These are phyloP conservation scores for Ivindomyrus marchei DNA, from an alignment of 2,113 vertebrate species.

Conservation along the genomic window DNA sequence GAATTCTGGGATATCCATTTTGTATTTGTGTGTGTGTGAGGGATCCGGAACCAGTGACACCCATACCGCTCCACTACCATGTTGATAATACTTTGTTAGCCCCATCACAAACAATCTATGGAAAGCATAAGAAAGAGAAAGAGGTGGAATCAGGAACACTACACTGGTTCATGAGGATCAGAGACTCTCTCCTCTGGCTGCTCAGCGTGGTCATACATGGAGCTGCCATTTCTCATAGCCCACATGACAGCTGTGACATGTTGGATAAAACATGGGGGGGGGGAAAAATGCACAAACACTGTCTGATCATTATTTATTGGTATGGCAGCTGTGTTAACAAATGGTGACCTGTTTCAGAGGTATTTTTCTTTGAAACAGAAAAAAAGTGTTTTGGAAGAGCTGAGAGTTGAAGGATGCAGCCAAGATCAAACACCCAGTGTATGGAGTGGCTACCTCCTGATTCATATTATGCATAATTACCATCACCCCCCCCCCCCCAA, in stretches of 20 bases:
- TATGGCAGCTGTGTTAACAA: not conserved
- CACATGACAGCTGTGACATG: not conserved
- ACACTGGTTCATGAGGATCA: not conserved
- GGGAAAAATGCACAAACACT: not conserved
- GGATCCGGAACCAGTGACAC: not conserved
- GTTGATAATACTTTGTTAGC: not conserved
- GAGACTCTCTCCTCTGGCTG: not conserved
- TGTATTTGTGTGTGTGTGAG: not conserved
- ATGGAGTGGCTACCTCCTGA: not conserved
- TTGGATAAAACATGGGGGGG: not conserved
- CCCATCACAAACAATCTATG: not conserved
- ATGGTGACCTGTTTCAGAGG: not conserved
- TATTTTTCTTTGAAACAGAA: not conserved
- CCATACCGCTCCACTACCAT: not conserved
- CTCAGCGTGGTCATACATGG: not conserved
- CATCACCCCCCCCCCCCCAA: not conserved
- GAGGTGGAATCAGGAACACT: not conserved
- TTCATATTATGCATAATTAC: not conserved
- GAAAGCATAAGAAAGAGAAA: not conserved
- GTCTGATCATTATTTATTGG: not conserved
- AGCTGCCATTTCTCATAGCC: not conserved
- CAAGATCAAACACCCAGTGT: not conserved
- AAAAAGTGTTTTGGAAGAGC: not conserved
- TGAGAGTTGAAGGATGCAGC: not conserved
- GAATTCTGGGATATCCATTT: not conserved